Conservation (phyloP, 2,797 vertebrate genomes). For the Amphiprion clarkii region DNA sequence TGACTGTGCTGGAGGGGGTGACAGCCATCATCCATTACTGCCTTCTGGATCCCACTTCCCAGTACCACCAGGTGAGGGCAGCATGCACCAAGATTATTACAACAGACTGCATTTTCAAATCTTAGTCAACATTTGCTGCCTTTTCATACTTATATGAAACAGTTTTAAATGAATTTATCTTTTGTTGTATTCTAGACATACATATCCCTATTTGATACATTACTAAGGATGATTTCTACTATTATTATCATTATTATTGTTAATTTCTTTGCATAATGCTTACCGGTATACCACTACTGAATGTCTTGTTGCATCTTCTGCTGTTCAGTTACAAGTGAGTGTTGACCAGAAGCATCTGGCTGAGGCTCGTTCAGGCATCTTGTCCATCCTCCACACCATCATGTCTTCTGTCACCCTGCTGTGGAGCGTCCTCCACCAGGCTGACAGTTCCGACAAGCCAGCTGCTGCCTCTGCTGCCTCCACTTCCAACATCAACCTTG, state of each 20-base stretch:
- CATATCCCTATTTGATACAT: neutral
- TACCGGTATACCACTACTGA: neutral
- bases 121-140: neutral
- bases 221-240: neutral
- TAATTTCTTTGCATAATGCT: neutral
- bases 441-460: slow-evolving; percentile 93
- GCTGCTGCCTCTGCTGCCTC: slow-evolving; percentile 89
- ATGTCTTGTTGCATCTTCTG: neutral
- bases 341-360: slow-evolving; percentile 97
- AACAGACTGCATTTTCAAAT: slow-evolving; percentile 2
- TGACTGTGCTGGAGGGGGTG: slow-evolving; percentile 95
- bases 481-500: slow-evolving; percentile 95
- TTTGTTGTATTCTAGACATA: too few relatives aligned
- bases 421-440: slow-evolving; percentile 95
- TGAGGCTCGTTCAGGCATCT: slow-evolving; percentile 95
- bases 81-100: slow-evolving; percentile 5
- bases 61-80: slow-evolving; percentile 95
- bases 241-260: neutral
- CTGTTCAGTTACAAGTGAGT: slow-evolving; percentile 90
- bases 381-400: slow-evolving; percentile 97
- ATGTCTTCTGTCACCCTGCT: slow-evolving; percentile 98
- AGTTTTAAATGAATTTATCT: too few relatives aligned
- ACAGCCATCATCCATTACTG: slow-evolving; percentile 99
- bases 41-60: slow-evolving; percentile 94
- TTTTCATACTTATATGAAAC: too few relatives aligned